Evolutionary conservation across 2,113 vertebrate genomes (phyloP).

Genomic region (Elachura formosa): DNA sequence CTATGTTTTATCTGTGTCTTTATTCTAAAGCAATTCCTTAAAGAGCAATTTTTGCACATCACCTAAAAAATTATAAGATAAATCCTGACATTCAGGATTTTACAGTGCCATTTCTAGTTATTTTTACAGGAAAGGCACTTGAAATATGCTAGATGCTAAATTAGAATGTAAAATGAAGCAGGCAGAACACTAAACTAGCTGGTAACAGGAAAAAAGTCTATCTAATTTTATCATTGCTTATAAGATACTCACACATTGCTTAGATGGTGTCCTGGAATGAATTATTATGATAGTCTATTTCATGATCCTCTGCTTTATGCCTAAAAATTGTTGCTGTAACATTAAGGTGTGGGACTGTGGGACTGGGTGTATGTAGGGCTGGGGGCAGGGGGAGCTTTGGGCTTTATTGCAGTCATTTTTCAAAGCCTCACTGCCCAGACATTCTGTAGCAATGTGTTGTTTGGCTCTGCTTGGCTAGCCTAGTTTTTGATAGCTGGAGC

Average conservation of each 20-base stretch:
- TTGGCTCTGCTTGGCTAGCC: not conserved
- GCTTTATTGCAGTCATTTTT: not conserved
- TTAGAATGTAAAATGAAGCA: not conserved
- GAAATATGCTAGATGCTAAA: not conserved
- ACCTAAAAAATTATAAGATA: not conserved
- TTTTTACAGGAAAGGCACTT: not conserved
- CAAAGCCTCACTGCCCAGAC: not conserved
- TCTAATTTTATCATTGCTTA: not conserved
- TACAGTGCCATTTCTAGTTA: not conserved
- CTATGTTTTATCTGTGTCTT: not conserved
- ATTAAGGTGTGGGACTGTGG: not conserved
- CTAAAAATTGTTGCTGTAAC: not conserved
- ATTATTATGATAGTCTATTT: not conserved
- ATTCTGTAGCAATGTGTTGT: not conserved
- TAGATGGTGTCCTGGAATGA: not conserved
- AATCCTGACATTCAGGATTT: not conserved
- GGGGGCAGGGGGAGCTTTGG: not conserved
- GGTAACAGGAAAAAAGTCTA: not conserved
- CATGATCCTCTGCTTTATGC: not conserved
- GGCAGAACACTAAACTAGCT: not conserved
- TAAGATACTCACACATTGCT: not conserved
- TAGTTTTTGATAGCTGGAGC: not conserved
- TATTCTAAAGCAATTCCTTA: not conserved
- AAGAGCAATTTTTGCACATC: not conserved
- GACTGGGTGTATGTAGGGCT: fast-evolving